Conservation (phyloP, 2,797 vertebrate species). For the Avahi laniger region DNA sequence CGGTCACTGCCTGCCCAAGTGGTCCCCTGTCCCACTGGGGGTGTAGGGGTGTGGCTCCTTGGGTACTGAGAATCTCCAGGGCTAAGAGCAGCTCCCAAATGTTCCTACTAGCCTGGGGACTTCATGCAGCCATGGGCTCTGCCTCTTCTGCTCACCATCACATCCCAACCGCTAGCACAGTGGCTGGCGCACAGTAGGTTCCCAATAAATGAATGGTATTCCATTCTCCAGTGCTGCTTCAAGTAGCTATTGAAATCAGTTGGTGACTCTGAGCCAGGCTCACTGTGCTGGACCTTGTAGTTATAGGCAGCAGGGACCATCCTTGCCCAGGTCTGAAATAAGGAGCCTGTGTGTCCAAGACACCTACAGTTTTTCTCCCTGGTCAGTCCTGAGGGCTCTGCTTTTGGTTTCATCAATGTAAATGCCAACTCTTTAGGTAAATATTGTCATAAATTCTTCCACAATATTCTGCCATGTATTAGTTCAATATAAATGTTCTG, state of each 20-base stretch:
- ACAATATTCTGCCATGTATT: not conserved
- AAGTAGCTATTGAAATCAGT: not conserved
- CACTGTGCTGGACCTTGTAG: not conserved
- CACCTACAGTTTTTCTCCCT: not conserved
- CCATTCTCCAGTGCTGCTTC: not conserved
- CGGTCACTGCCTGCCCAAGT: not conserved
- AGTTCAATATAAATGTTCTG: not conserved
- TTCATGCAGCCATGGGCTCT: not conserved
- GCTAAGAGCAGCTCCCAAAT: not conserved
- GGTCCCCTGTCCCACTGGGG: no score
- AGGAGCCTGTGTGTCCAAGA: not conserved
- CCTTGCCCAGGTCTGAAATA: not conserved
- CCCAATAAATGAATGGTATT: not conserved
- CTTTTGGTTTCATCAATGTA: not conserved
- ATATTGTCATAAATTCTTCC: not conserved
- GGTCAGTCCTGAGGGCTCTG: not conserved
- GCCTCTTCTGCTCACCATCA: not conserved
- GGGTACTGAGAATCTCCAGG: not conserved
- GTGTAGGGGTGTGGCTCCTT: not conserved
- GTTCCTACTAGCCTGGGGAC: not conserved
- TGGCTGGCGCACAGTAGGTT: not conserved
- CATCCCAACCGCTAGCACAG: not conserved
- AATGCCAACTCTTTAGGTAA: not conserved
- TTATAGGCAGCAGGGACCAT: not conserved
- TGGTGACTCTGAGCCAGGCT: not conserved